Conservation (phyloP, 2,113 vertebrate genomes). For the Xenopus borealis region DNA sequence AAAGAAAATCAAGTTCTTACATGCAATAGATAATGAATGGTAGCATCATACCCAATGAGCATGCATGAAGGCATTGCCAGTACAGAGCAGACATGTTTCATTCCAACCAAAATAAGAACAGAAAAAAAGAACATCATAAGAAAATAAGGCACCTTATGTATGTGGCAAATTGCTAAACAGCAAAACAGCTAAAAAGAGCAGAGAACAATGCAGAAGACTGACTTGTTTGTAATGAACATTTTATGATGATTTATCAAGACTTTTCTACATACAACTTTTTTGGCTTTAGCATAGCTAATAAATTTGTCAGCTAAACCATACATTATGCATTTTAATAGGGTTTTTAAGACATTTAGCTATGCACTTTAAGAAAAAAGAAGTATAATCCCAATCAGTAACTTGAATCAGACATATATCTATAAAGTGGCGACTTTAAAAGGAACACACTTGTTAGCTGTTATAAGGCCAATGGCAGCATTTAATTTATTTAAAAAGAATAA, state of each 20-base stretch:
- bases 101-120: constrained; percentile 65
- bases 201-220: constrained; percentile 15
- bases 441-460: background rate
- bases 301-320: background rate
- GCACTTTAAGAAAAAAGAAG: background rate
- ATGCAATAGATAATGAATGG: constrained; percentile 70
- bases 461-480: background rate
- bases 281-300: background rate
- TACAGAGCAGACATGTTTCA: constrained; percentile 63
- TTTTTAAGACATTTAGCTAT: background rate
- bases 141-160: constrained; percentile 49
- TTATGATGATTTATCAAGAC: constrained; percentile 3
- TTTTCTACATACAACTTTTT: background rate
- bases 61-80: constrained; percentile 63
- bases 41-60: constrained; percentile 70
- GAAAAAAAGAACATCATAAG: constrained; percentile 62
- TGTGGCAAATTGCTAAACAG: constrained; percentile 62
- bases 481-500: background rate
- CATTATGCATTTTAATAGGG: background rate
- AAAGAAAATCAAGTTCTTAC: constrained; percentile 61
- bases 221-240: background rate
- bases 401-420: background rate
- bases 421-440: background rate
- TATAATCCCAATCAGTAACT: background rate
- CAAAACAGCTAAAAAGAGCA: constrained; percentile 50